Evolutionary conservation across 1,140 invertebrate species (phyloP).

Genomic region (Bombus superbus): DNA sequence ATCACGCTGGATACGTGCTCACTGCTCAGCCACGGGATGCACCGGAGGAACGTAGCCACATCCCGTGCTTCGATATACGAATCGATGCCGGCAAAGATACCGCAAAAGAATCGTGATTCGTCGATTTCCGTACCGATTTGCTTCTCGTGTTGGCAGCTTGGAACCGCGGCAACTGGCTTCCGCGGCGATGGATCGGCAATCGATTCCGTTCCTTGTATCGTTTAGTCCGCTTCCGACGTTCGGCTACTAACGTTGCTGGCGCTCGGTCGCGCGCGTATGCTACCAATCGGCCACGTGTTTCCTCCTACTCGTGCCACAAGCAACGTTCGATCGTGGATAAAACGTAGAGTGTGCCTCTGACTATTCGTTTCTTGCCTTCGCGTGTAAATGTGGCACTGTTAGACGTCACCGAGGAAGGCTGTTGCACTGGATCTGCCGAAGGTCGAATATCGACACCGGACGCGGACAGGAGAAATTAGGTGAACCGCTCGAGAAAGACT

Average conservation of each 20-base stretch:
- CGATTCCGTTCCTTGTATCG: background rate
- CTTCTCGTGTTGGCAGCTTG: background rate
- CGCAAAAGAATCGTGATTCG: too few species aligned
- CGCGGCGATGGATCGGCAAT: background rate
- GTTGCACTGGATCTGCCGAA: background rate
- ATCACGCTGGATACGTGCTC: background rate
- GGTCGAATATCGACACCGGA: background rate
- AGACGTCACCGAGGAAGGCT: background rate
- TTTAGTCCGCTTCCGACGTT: background rate
- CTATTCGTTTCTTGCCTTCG: background rate
- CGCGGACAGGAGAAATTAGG: background rate
- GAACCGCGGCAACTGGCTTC: background rate
- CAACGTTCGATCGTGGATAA: background rate
- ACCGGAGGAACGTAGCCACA: background rate
- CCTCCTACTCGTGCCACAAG: background rate
- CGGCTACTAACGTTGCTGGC: background rate
- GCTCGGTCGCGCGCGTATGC: background rate
- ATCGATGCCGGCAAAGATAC: background rate
- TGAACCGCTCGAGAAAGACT: background rate
- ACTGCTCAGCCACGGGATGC: background rate
- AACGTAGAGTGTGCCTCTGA: too few species aligned
- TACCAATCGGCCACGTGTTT: constrained; percentile 41
- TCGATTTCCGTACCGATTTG: background rate
- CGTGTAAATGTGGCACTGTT: background rate
- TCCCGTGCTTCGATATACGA: background rate